Base-by-base conservation (phyloP, 2,113 vertebrate genomes). In the Etia nguti region DNA sequence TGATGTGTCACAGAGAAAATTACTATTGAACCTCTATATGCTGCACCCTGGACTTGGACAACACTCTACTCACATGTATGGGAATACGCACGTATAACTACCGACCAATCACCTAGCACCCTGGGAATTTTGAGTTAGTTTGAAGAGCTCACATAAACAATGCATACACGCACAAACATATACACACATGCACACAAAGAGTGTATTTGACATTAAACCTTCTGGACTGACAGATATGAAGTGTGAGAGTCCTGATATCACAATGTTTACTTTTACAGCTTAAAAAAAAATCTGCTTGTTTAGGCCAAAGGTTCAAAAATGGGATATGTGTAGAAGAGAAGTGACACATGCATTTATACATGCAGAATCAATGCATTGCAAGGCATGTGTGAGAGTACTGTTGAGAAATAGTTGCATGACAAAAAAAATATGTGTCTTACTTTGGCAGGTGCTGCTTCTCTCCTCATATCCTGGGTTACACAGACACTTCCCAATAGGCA, bases 401-500 rank as follows among this genome's bases (percentile, higher is more conserved):
- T 16, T 57, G 18, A 84, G 70, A 46, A 55, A 65, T 1, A 83
- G 77, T 86, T 13, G 10, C 12, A 81, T 41, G 34, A 80, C 9
- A 70, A 55, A 83, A 85, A 88, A 11, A 62, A 1, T 2, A 29
- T 16, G 6, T 20, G 22, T 88, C 93, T 97, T 98, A 99, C 98
- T 98, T 98, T 99, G 98, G 94, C 98, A 99, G 80, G 96, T 95
- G 89, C 94, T 97, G 89, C 97, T 98, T 94, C 96, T 95, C 91
- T 99, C 99, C 86, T 99, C 99, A 20, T 97, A 98, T 52, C 98
- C 99, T 8, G 97, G 96, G 87, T 98, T 97, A 92, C 99, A 99
- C 29, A 98, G 95, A 88, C 99, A 99, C 96, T 98, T 99, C 92
- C 99, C 99, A 59, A 99, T 99, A 77, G 99, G 99, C 79, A 99